Base-by-base conservation (phyloP, 2,888 invertebrate species). In the Nemotelus nigrinus region DNA sequence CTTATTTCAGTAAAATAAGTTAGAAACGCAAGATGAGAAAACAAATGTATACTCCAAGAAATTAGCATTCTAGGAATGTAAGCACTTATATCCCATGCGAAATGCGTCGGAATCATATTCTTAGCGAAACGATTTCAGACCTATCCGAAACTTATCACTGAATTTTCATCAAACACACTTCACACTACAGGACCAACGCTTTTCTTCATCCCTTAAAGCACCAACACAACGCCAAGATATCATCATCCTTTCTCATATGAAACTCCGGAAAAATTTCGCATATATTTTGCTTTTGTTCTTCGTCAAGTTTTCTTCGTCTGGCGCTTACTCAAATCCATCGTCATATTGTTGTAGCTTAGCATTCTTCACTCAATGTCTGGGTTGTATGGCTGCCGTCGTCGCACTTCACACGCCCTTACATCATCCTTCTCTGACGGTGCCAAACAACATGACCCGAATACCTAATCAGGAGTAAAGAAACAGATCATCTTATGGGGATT, bases 401-500 rank as follows among this genome's bases (percentile, higher is more conserved):
- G n/a, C 55, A 55, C 67, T 43, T 70, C 7, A 39, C 67, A n/a
- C 55, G 55, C 7, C 55, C 25, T 70, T 53, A 53, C 39, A 3
- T n/a, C 3, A 50, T n/a, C 53, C 63, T 43, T 39, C 6, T 45
- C 65, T 55, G 55, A 70, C 70, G 70, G 53, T 70, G 41, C 5
- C 55, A 53, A 67, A 50, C 55, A 55, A 77, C 79, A 77, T 72
- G 79, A 77, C 79, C 70, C 70, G 79, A 79, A 79, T 79, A 71
- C 74, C 76, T 78, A 78, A 70, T 74, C 47, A 74, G 60, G 44
- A 77, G 74, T 70, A 48, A 63, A 70, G 79, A 77, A 74, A 77
- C 77, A 75, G 77, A 79, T 79, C 79, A 79, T 77, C 76, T 76
- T 79, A 77, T 77, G 74, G 75, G 79, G 79, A 79, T 79, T 79